Conservation (phyloP, 2,888 invertebrate species). For the Drosophila phalerata region DNA sequence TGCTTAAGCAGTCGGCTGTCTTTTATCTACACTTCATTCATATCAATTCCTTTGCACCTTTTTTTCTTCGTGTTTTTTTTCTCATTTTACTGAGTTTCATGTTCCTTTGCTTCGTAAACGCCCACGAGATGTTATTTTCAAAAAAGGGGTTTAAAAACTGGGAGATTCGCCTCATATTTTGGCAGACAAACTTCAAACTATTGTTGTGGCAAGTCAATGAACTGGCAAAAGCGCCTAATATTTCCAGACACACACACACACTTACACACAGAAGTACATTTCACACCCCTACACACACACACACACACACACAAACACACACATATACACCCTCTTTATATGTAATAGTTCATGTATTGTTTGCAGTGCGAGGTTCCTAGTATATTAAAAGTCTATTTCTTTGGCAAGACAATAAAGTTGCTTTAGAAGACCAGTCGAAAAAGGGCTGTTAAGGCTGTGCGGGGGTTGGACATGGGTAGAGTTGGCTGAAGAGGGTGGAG, state of each 20-base stretch:
- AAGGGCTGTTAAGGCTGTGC: conserved; percentile 1
- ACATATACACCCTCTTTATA: neutral
- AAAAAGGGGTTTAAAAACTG: conserved; percentile 4
- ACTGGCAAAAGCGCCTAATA: conserved; percentile 80
- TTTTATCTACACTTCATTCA: conserved; percentile 14
- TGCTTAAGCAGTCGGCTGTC: conserved; percentile 14
- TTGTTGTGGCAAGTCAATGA: conserved; percentile 78
- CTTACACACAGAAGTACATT: conserved; percentile 10
- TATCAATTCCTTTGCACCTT: conserved; percentile 22
- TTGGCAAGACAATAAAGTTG: conserved; percentile 78
- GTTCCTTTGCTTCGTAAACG: conserved; percentile 8
- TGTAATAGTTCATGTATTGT: conserved; percentile 49
- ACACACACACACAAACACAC: conserved; percentile 3
- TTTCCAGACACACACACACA: conserved; percentile 56
- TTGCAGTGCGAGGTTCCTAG: conserved; percentile 55
- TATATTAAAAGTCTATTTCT: conserved; percentile 81
- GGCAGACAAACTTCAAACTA: conserved; percentile 80
- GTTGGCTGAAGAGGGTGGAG: neutral
- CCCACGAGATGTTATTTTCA: conserved; percentile 21
- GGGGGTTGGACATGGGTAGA: neutral
- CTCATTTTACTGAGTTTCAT: conserved; percentile 3
- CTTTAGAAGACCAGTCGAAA: conserved; percentile 38
- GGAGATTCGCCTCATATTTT: conserved; percentile 60
- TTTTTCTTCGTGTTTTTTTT: neutral
- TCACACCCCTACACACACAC: conserved; percentile 33